A percentile compares a stretch with the other conserved stretches of the same genome.
phyloP scores from a whole-genome alignment of 1,140 invertebrate species.

The Lanistes nyassanus region DNA sequence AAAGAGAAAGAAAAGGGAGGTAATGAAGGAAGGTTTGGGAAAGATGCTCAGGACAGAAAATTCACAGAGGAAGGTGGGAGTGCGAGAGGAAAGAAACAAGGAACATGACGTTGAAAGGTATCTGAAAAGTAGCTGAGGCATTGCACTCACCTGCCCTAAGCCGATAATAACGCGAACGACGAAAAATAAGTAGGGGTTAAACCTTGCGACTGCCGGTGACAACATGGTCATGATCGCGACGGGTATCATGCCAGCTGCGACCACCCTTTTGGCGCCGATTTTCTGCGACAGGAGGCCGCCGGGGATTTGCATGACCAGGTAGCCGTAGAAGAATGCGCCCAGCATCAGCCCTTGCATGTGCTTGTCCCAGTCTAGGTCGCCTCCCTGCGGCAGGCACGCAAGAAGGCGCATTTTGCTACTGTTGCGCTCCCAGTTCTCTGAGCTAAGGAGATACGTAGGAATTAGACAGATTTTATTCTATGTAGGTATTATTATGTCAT shows the following conservation, averaged over 20 bases:
- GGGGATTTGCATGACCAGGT: slow-evolving; percentile 81
- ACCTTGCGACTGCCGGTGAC: slow-evolving; percentile 81
- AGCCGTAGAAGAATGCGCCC: slow-evolving; percentile 88
- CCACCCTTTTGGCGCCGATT: slow-evolving; percentile 81
- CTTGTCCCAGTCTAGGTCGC: slow-evolving; percentile 85
- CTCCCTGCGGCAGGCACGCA: slow-evolving; percentile 36
- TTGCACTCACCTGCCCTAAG: slow-evolving; percentile 58
- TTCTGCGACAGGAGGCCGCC: slow-evolving; percentile 80
- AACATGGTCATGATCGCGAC: slow-evolving; percentile 85
- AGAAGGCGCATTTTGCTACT: too few species aligned
- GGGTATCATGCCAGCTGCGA: slow-evolving; percentile 82
- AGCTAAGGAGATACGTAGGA: too few species aligned
- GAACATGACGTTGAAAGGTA: too few species aligned
- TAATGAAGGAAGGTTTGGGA: background rate
- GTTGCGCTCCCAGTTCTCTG: too few species aligned
- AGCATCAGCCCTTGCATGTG: slow-evolving; percentile 82
- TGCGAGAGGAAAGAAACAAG: background rate
- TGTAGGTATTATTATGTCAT: too few species aligned
- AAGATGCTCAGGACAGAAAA: background rate
- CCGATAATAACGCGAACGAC: slow-evolving; percentile 65
- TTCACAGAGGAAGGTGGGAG: background rate
- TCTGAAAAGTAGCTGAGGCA: too few species aligned
- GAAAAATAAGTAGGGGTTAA: slow-evolving; percentile 62
- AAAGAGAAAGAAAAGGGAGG: slow-evolving; percentile 4
- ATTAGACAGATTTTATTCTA: too few species aligned